Base-by-base conservation (phyloP, 2,113 vertebrate genomes). In the Phodopus roborovskii region DNA sequence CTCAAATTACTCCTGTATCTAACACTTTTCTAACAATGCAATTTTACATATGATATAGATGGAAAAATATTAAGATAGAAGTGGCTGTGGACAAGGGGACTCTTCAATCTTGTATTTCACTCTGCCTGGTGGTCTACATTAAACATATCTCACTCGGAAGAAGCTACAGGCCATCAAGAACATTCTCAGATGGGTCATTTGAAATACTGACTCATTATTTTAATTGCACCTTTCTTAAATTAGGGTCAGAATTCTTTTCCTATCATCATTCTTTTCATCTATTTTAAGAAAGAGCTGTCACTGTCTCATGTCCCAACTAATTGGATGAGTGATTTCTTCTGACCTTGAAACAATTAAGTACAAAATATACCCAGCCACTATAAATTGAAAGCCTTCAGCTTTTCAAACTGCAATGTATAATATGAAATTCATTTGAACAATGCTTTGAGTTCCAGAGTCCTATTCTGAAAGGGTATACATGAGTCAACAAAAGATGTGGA, bases 281-380 rank as follows among this genome's bases (percentile, higher is more conserved):
- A 64, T 96, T 97, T 98, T 92, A 98, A 90, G 96, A 92, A 97
- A 97, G 87, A 97, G 82, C 96, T 97, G 92, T 97, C 98, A 98
- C 95, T 95, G 97, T 97, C 96, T 97, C 97, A 97, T 96, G 97
- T 97, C 91, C 97, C 95, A 94, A 98, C 97, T 98, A 98, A 98
- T 98, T 98, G 97, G 97, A 95, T 97, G 97, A 98, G 97, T 97
- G 97, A 96, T 98, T 98, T 94, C 92, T 97, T 98, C 98, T 98
- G 97, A 97, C 98, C 97, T 98, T 98, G 98, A 98, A 98, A 97
- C 95, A 77, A 33, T 95, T 96, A 98, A 98, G 96, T 95, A 97
- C 96, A 97, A 94, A 45, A 90, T 88, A 97, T 96, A 97, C 95
- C 85, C 87, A 96, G 96, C 90, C 93, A 94, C 97, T 95, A 96